Conservation (phyloP, 2,888 invertebrate genomes). For the Leptura quadrifasciata region DNA sequence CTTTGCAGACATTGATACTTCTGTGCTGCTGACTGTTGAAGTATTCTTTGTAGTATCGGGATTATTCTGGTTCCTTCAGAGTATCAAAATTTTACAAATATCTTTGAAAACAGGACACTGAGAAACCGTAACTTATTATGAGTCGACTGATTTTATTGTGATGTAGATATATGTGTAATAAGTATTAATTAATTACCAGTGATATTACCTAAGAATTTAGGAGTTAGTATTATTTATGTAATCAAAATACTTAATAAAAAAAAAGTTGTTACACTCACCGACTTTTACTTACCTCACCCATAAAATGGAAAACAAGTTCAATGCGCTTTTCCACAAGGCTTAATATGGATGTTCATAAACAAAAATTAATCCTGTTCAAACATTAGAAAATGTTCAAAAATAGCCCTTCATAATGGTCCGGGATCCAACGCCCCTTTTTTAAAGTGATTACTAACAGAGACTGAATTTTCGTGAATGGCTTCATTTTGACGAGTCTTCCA, state of each 20-base stretch:
- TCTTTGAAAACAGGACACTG: constrained; percentile 33
- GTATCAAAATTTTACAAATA: constrained; percentile 77
- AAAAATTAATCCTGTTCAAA: no score
- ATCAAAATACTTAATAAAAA: constrained; percentile 2
- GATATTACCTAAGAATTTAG: not conserved
- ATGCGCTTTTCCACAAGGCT: no score
- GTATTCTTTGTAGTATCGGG: constrained; percentile 78
- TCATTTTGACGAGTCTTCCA: no score
- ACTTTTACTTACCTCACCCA: not conserved
- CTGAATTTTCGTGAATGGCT: no score
- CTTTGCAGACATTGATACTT: constrained; percentile 69
- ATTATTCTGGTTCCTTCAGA: constrained; percentile 80
- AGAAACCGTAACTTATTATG: constrained; percentile 13
- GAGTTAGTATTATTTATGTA: not conserved
- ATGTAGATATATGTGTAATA: not conserved
- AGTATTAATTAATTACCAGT: constrained; percentile 24
- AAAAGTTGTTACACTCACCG: not conserved
- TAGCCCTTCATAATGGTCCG: no score
- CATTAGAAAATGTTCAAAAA: no score
- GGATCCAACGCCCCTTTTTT: no score
- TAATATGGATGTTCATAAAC: no score
- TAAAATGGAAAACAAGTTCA: no score
- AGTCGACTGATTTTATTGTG: constrained; percentile 9
- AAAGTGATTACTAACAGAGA: no score
- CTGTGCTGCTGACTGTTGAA: constrained; percentile 75